Evolutionary conservation across 2,888 invertebrate species (phyloP), one percentile per base, ranked within the genome.

Genomic region (Druceiella hillmani): DNA sequence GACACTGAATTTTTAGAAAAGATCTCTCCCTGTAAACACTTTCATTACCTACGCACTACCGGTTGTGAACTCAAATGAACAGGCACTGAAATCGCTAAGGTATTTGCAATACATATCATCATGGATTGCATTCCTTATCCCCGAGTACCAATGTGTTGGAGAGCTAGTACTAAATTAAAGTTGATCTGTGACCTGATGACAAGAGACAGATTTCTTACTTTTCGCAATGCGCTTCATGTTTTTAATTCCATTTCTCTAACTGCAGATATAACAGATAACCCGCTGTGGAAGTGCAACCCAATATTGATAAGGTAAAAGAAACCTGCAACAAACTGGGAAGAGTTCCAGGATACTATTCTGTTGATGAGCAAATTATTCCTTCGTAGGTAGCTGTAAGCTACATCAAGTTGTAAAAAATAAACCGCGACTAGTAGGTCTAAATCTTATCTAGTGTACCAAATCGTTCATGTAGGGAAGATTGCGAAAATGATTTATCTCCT

Each of bases 51-150:
- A n/a, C n/a, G n/a, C n/a, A n/a, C n/a, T n/a, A n/a, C n/a, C n/a
- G n/a, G n/a, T n/a, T n/a, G n/a, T n/a, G n/a, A n/a, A 24, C 26
- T 34, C 5, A 34, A 34, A 25, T 14, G 15, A 16, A 34, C 34
- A 3, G 3, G 25, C 12, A 10, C 10, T 24, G 34, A 34, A 34
- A 34, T 34, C n/a, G n/a, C 25, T 6, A 24, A 25, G 10, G 5
- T 25, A 4, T 14, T 34, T 25, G 12, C 14, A 9, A 24, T 34
- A 5, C 26, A 34, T 25, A 13, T 34, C 4, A 6, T 15, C 34
- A 34, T 34, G 26, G 34, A 26, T 5, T 34, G 34, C 26, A 34
- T 34, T 20, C 34, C 34, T n/a, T 34, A 34, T 10, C 34, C 24
- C 15, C 5, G 34, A 12, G 4, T 34, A 25, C 26, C 25, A 24